phyloP scores from a whole-genome alignment of 1,140 invertebrate genomes.

The Leptoteleia sp. region DNA sequence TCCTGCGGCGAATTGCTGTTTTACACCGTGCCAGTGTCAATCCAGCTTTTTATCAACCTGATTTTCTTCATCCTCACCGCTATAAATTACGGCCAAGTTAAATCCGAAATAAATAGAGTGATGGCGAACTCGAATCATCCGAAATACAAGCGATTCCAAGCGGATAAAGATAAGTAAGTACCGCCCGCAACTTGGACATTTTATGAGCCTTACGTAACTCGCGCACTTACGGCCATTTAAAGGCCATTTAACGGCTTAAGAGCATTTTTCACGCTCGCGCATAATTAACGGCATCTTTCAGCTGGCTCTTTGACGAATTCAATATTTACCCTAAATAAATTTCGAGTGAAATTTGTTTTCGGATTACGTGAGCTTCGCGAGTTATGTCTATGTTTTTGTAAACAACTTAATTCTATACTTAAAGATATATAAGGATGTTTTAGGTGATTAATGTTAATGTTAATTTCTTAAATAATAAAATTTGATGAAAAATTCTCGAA shows the following conservation, averaged over 20 bases:
- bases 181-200: conserved; percentile 28
- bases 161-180: conserved; percentile 85
- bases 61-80: conserved; percentile 86
- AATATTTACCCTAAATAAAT: no score
- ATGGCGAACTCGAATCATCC: conserved; percentile 80
- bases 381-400: no score
- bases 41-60: conserved; percentile 84
- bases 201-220: conserved; percentile 26
- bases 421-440: no score
- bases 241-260: no score
- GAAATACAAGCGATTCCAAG: conserved; percentile 82
- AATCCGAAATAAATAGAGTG: conserved; percentile 85
- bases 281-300: no score
- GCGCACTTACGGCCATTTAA: conserved; percentile 31
- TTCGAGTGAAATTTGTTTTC: no score
- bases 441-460: no score
- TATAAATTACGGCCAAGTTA: conserved; percentile 85
- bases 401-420: no score
- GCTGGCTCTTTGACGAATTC: conserved; percentile 4
- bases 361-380: no score
- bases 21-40: conserved; percentile 84
- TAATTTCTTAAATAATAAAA: no score
- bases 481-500: no score
- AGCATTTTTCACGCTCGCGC: no score
- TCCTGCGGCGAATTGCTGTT: conserved; percentile 80